Conservation (phyloP, 2,797 vertebrate genomes). For the Toxotes lorentzi region DNA sequence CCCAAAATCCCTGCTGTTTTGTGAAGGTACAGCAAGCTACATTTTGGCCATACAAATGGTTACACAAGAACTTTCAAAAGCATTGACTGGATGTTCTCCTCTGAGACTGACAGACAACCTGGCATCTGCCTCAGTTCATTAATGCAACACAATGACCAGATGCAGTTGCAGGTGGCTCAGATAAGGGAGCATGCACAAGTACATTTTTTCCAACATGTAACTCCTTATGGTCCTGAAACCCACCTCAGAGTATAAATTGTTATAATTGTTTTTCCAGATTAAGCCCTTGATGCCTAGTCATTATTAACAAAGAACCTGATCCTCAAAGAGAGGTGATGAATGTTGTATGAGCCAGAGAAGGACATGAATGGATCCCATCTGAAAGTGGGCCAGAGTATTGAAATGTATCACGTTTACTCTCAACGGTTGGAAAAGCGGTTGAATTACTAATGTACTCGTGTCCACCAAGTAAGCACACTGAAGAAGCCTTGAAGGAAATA, state of each 20-base stretch:
- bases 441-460: not conserved
- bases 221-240: not conserved
- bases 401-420: not conserved
- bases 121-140: not conserved
- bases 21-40: not conserved
- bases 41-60: not conserved
- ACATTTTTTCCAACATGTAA: not conserved
- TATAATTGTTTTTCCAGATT: not conserved
- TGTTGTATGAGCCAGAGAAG: not conserved
- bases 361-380: not conserved
- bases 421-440: too few relatives aligned
- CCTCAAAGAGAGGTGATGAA: not conserved
- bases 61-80: not conserved
- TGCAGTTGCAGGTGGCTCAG: not conserved
- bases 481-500: too few relatives aligned
- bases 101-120: not conserved
- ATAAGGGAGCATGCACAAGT: not conserved
- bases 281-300: not conserved
- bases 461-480: not conserved
- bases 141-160: not conserved
- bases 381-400: not conserved
- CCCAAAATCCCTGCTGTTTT: not conserved
- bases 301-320: not conserved
- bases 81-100: not conserved
- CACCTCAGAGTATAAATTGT: not conserved